Evolutionary conservation across 2,888 invertebrate species (phyloP).

Genomic region (Iselma pallidipennis): DNA sequence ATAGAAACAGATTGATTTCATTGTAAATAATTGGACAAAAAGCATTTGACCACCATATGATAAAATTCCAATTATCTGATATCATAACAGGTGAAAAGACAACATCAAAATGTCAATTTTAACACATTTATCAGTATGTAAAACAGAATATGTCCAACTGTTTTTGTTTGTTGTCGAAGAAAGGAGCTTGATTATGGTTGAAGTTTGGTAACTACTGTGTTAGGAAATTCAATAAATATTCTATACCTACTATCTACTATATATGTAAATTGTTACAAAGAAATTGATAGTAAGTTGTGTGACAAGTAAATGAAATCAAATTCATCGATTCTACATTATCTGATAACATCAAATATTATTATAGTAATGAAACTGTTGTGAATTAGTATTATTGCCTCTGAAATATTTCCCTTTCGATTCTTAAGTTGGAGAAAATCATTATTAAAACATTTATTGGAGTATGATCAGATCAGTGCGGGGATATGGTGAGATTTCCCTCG

Average conservation of each 20-base stretch:
- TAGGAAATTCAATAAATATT: background rate
- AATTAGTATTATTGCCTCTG: too few species aligned
- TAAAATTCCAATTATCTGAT: background rate
- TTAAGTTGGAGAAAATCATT: too few species aligned
- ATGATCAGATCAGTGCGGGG: too few species aligned
- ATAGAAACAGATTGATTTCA: background rate
- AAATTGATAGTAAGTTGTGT: constrained; percentile 22
- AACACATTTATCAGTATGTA: background rate
- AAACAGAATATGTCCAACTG: background rate
- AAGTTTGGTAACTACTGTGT: background rate
- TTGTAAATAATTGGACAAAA: background rate
- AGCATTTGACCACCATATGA: background rate
- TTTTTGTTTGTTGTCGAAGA: background rate
- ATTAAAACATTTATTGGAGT: too few species aligned
- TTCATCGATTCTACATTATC: background rate
- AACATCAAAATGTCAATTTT: background rate
- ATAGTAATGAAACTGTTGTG: background rate
- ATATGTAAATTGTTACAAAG: constrained; percentile 25
- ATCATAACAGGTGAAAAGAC: background rate
- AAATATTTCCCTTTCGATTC: too few species aligned
- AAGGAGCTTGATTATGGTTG: too few species aligned
- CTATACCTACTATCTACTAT: background rate
- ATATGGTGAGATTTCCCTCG: too few species aligned
- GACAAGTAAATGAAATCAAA: constrained; percentile 26
- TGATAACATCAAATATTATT: background rate